A percentile compares a stretch with the other conserved stretches of the same genome.
Evolutionary conservation across 2,113 vertebrate genomes (phyloP).

Genomic region (Bos taurus): ARS-UCD2.0 NC_037335.1:5801501-5802000

Average conservation of each 20-base stretch:
- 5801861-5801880: constrained; percentile 38
- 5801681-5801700: constrained; percentile 73
- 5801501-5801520: not conserved
- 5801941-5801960: constrained; percentile 50
- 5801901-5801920: constrained; percentile 28
- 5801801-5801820: constrained; percentile 48
- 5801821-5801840: constrained; percentile 66
- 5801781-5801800: constrained; percentile 57
- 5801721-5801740: constrained; percentile 62
- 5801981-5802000: not conserved
- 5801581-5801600: constrained; percentile 51
- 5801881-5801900: not conserved
- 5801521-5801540: constrained; percentile 67
- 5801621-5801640: constrained; percentile 40
- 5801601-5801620: constrained; percentile 60
- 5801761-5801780: constrained; percentile 61
- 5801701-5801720: constrained; percentile 58
- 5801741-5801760: constrained; percentile 46
- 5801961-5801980: constrained; percentile 51
- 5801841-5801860: constrained; percentile 28
- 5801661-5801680: constrained; percentile 70
- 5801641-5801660: constrained; percentile 63
- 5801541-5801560: constrained; percentile 70
- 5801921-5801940: constrained; percentile 39
- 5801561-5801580: constrained; percentile 66